Base-by-base conservation (phyloP, 2,888 invertebrate genomes). In the Abscondita cerata region DNA sequence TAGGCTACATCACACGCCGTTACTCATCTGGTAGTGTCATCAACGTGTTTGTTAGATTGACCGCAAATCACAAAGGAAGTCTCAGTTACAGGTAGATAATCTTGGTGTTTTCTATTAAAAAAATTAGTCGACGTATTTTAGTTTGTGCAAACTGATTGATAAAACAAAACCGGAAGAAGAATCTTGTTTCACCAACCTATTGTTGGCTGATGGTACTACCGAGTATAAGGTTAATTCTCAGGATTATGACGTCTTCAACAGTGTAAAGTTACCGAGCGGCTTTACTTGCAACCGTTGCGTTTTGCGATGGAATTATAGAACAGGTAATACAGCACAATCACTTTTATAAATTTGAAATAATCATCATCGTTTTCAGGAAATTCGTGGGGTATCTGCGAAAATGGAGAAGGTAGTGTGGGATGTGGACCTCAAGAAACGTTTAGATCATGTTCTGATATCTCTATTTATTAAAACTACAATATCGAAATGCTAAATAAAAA, bases 401-500 rank as follows among this genome's bases (percentile, higher is more conserved):
- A 80, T 64, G 80, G 80, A 12, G 71, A 72, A 1, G 65, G 67
- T 13, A 72, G 59, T n/a, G 51, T 75, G 12, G 80, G 80, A 5
- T 81, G 80, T 68, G 81, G 80, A 16, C 71, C 74, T 3, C 80
- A 81, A 68, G 80, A 81, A 70, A 76, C 74, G 0, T 81, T 80
- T 72, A 70, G 78, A 31, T 75, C 76, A 3, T 81, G 81, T 65
- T 75, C 81, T 33, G 81, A 81, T 69, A 77, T 81, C 59, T 52
- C 72, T 9, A 79, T 79, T 59, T 44, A 44, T 18, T 44, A 16
- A 44, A 44, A n/a, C n/a, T n/a, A n/a, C n/a, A n/a, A n/a, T n/a
- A n/a, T n/a, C n/a, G n/a, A n/a, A n/a, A n/a, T n/a, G n/a, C n/a
- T n/a, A n/a, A n/a, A n/a, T n/a, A n/a, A n/a, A n/a, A n/a, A n/a